Percentiles rank a stretch among this genome's conserved stretches.
Conservation (phyloP, 2,888 invertebrate species). For the Gastrophysa polygoni region DNA sequence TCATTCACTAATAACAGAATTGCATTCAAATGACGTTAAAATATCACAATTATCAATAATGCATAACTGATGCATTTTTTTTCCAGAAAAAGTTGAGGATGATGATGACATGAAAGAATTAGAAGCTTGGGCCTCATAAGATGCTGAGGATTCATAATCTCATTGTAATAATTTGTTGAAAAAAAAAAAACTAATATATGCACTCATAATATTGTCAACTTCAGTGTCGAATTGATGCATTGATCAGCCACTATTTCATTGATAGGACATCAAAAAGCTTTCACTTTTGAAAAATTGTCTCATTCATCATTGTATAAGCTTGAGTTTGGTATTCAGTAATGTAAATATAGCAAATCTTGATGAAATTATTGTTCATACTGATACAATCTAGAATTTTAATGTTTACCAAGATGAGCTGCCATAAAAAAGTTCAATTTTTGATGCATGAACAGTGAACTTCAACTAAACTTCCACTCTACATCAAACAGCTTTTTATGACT, state of each 20-base stretch:
- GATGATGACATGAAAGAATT: constrained; percentile 79
- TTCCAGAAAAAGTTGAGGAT: constrained; percentile 65
- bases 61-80: constrained; percentile 41
- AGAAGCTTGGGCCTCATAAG: constrained; percentile 76
- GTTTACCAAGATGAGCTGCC: not conserved
- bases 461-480: no score
- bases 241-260: not conserved
- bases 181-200: constrained; percentile 15
- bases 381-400: not conserved
- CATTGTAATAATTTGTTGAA: not conserved
- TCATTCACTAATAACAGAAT: no score
- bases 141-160: not conserved
- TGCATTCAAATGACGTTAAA: no score
- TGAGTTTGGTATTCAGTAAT: not conserved
- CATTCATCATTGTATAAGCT: not conserved
- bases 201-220: constrained; percentile 8
- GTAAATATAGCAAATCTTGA: not conserved
- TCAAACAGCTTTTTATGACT: not conserved
- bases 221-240: constrained; percentile 13
- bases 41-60: no score
- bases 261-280: not conserved
- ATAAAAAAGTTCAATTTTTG: no score
- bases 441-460: no score
- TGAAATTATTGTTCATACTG: not conserved
- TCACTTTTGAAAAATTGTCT: not conserved